phyloP scores from a whole-genome alignment of 1,140 invertebrate species.

The Palaemon carinicauda region DNA sequence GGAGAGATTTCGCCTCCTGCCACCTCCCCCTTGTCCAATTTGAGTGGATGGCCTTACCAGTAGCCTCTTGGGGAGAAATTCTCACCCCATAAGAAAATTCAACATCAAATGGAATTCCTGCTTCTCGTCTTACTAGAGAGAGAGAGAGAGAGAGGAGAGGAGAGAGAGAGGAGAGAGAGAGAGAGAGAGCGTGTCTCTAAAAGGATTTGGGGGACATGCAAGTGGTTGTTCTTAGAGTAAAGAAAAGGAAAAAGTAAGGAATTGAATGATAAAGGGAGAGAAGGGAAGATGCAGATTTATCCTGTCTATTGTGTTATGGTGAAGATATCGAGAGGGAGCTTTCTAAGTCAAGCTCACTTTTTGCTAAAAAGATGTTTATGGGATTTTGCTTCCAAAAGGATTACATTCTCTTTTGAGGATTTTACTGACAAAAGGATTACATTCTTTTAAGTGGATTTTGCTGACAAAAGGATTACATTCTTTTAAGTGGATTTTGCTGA shows the following conservation, averaged over 20 bases:
- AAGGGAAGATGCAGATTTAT: neutral
- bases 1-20: neutral
- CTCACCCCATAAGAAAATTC: neutral
- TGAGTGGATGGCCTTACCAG: neutral
- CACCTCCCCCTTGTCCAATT: neutral
- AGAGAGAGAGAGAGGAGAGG: neutral
- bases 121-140: neutral
- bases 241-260: neutral
- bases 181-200: too few species aligned
- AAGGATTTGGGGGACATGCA: neutral
- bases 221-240: neutral
- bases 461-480: too few species aligned
- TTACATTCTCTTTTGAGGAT: too few species aligned
- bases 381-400: too few species aligned
- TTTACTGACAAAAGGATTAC: too few species aligned
- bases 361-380: too few species aligned
- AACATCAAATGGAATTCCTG: neutral
- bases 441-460: too few species aligned
- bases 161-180: neutral
- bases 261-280: neutral
- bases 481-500: too few species aligned
- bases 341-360: too few species aligned
- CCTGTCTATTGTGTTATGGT: too few species aligned
- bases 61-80: neutral
- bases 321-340: too few species aligned